Conservation (phyloP, 2,888 invertebrate genomes). For the Thera obeliscata region DNA sequence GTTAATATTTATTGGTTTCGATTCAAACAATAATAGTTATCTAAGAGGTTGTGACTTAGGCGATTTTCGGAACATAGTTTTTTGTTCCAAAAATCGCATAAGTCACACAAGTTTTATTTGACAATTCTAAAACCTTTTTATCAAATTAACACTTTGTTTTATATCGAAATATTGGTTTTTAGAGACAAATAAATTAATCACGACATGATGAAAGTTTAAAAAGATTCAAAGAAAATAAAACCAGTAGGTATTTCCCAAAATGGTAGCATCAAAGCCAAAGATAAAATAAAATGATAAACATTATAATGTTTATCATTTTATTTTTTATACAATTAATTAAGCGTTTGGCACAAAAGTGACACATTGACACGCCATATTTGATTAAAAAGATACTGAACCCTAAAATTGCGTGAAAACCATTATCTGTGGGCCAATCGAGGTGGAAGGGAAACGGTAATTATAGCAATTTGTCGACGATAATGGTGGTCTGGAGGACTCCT, state of each 20-base stretch:
- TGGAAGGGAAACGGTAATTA: slow-evolving; percentile 63
- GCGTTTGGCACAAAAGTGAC: slow-evolving; percentile 63
- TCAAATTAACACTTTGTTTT: too few relatives aligned
- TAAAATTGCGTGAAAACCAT: slow-evolving; percentile 62
- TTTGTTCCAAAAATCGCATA: too few relatives aligned
- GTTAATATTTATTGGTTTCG: neutral
- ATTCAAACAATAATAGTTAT: too few relatives aligned
- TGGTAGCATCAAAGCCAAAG: slow-evolving; percentile 8
- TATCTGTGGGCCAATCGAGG: slow-evolving; percentile 56
- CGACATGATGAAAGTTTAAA: too few relatives aligned
- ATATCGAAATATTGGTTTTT: too few relatives aligned
- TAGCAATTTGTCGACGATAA: slow-evolving; percentile 68
- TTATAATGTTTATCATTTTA: too few relatives aligned
- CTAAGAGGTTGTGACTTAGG: too few relatives aligned
- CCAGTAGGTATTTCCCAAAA: neutral
- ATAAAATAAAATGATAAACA: slow-evolving; percentile 39
- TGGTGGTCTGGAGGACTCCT: slow-evolving; percentile 43
- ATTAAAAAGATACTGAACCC: slow-evolving; percentile 62
- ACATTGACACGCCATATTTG: slow-evolving; percentile 60
- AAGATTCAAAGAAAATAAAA: neutral
- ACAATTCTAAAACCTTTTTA: too few relatives aligned
- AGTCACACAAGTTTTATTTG: too few relatives aligned
- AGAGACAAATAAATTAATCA: too few relatives aligned
- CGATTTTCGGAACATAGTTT: too few relatives aligned
- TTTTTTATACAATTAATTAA: slow-evolving; percentile 62